Conservation (phyloP, 2,797 vertebrate species). For the Coluber constrictor region DNA sequence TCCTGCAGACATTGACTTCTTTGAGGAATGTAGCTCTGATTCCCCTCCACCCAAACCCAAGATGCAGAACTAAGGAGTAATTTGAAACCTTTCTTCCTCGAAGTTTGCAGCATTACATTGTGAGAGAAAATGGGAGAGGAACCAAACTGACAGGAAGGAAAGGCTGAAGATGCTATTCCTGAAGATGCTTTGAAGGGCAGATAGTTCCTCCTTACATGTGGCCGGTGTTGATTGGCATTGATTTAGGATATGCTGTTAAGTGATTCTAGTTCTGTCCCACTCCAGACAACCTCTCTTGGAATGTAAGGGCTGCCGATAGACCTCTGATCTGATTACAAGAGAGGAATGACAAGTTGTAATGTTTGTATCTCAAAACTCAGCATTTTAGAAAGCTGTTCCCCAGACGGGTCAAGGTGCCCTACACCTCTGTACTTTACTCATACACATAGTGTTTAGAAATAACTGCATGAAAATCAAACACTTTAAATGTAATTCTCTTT, state of each 20-base stretch:
- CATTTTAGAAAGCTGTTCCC: constrained; percentile 2
- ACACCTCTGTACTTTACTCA: neutral
- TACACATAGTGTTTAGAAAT: neutral
- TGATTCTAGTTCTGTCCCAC: neutral
- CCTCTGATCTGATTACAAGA: constrained; percentile 5
- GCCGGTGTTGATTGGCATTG: neutral
- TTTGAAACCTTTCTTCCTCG: neutral
- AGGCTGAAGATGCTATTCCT: neutral
- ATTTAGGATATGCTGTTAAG: constrained; percentile 1
- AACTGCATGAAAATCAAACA: neutral
- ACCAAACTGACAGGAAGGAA: neutral
- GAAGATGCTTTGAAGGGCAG: constrained; percentile 16
- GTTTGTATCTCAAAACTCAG: constrained; percentile 27
- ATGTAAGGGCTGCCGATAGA: neutral
- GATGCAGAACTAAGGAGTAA: neutral
- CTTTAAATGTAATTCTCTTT: neutral
- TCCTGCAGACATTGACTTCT: neutral
- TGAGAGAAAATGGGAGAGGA: neutral
- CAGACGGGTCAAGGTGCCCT: neutral
- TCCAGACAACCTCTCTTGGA: neutral
- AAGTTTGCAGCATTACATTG: neutral
- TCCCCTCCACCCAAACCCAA: neutral
- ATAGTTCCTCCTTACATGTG: neutral
- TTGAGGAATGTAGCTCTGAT: neutral
- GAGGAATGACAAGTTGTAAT: neutral